Conservation (phyloP, 2,797 vertebrate genomes). For the Melanotaenia boesemani region DNA sequence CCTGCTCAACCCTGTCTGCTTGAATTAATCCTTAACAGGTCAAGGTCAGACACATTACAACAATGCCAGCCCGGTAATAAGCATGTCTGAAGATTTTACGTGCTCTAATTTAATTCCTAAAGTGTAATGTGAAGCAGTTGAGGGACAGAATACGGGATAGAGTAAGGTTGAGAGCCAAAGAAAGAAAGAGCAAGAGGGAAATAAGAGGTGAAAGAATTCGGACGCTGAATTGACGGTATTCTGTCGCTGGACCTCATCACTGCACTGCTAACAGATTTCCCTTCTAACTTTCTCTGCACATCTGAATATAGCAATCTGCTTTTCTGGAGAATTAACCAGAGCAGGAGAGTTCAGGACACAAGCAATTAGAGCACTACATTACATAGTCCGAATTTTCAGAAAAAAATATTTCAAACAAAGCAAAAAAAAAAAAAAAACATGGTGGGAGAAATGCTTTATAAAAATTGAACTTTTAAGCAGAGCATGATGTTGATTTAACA, state of each 20-base stretch:
- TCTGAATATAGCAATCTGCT: constrained; percentile 74
- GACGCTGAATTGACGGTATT: constrained; percentile 55
- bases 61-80: constrained; percentile 75
- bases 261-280: constrained; percentile 41
- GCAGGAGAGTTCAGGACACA: constrained; percentile 81
- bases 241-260: constrained; percentile 41
- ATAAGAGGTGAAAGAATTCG: constrained; percentile 58
- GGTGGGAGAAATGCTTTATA: constrained; percentile 33
- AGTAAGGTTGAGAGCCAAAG: constrained; percentile 23
- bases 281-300: constrained; percentile 48
- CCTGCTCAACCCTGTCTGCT: constrained; percentile 67
- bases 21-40: constrained; percentile 79
- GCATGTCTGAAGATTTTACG: constrained; percentile 77
- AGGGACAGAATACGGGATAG: constrained; percentile 39
- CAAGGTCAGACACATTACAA: constrained; percentile 83
- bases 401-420: constrained; percentile 47
- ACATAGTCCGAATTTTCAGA: constrained; percentile 56
- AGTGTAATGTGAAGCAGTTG: constrained; percentile 55
- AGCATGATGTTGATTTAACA: constrained; percentile 63
- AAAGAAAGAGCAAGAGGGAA: constrained; percentile 16
- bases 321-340: constrained; percentile 78
- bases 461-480: constrained; percentile 47
- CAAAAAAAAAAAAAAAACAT: constrained; percentile 22
- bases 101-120: constrained; percentile 78
- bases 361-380: constrained; percentile 78